A percentile compares a stretch with the other conserved stretches of the same genome.
Evolutionary conservation across 1,140 invertebrate species (phyloP).

Genomic region (Lethocerus indicus): DNA sequence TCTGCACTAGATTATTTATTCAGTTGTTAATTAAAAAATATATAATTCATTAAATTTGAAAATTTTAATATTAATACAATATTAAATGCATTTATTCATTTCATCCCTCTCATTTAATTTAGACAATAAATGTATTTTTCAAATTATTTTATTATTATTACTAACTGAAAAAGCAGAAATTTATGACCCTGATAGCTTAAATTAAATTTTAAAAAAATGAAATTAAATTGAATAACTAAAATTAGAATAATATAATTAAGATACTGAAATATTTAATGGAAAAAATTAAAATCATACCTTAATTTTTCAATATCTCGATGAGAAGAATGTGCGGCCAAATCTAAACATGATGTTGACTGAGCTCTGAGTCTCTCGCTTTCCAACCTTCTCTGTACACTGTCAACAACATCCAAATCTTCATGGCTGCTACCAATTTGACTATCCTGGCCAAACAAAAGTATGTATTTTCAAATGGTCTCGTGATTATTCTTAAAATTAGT

Average conservation of each 20-base stretch:
- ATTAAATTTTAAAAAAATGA: neutral
- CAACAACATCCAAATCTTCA: slow-evolving; percentile 18
- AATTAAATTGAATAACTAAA: slow-evolving; percentile 1
- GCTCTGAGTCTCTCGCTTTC: slow-evolving; percentile 25
- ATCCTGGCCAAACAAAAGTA: slow-evolving; percentile 15
- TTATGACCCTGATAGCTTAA: too few species aligned
- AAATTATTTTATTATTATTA: too few species aligned
- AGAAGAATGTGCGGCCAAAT: slow-evolving; percentile 36
- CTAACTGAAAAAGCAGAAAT: too few species aligned
- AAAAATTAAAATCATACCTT: slow-evolving; percentile 16
- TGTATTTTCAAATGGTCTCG: too few species aligned
- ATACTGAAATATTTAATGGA: neutral
- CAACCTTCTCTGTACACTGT: slow-evolving; percentile 5
- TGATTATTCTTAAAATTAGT: neutral
- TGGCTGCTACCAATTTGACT: slow-evolving; percentile 14
- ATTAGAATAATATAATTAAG: neutral
- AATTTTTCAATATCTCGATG: slow-evolving; percentile 21
- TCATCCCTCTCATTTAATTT: too few species aligned
- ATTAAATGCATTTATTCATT: too few species aligned
- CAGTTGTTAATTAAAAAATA: too few species aligned
- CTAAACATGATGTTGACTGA: slow-evolving; percentile 50
- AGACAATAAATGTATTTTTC: too few species aligned
- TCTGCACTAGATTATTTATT: too few species aligned
- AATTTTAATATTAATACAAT: too few species aligned
- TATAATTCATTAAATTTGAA: too few species aligned